Evolutionary conservation across 2,888 invertebrate species (phyloP).

Genomic region (Spialia ferax): DNA sequence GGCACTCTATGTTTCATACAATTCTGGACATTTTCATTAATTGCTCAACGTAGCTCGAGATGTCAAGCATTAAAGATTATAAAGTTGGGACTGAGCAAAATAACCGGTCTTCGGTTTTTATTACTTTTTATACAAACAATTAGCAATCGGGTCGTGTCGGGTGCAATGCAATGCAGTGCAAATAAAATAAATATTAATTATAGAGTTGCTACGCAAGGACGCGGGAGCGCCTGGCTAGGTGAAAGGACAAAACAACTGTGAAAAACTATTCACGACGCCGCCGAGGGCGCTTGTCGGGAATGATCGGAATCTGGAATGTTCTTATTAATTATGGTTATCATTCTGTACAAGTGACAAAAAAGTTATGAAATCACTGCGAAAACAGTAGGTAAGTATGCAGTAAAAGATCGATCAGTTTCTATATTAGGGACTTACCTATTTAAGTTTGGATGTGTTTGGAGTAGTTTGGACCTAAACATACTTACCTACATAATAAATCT

Average conservation of each 20-base stretch:
- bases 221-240: conserved; percentile 8
- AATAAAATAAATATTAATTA: conserved; percentile 21
- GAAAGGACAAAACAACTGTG: conserved; percentile 20
- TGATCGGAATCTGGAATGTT: conserved; percentile 1
- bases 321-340: background rate
- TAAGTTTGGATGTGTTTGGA: too few relatives aligned
- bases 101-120: background rate
- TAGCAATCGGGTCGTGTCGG: background rate
- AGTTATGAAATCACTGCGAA: background rate
- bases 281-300: background rate
- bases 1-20: conserved; percentile 29
- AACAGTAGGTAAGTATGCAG: too few relatives aligned
- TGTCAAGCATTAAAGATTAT: background rate
- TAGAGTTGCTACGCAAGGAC: conserved; percentile 16
- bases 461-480: too few relatives aligned
- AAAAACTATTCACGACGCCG: conserved; percentile 1
- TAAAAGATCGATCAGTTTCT: too few relatives aligned
- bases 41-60: background rate
- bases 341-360: background rate
- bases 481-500: too few relatives aligned
- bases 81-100: background rate
- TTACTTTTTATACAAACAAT: background rate
- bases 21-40: conserved; percentile 19
- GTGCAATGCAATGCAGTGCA: background rate
- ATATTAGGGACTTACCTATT: too few relatives aligned